A percentile compares a stretch with the other conserved stretches of the same genome.
Evolutionary conservation across 2,888 invertebrate species (phyloP).

Genomic region (Octonoba sinensis): DNA sequence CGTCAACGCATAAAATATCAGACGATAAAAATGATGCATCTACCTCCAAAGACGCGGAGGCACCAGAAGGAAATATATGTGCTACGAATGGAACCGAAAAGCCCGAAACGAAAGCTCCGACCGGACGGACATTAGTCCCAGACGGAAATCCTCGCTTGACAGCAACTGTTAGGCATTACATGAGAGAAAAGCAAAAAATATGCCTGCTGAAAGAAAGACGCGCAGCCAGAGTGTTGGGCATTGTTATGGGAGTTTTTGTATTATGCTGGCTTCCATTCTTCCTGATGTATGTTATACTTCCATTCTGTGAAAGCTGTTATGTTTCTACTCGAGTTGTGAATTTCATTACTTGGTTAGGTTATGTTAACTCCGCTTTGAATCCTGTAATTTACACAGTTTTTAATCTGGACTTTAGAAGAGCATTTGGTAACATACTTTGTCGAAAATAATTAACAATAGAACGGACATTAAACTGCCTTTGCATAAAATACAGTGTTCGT

Average conservation of each 20-base stretch:
- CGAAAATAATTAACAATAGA: constrained; percentile 20
- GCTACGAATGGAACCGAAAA: constrained; percentile 1
- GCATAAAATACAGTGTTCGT: too few species aligned
- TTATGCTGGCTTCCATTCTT: constrained; percentile 99
- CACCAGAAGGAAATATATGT: constrained; percentile 11
- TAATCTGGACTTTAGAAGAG: constrained; percentile 91
- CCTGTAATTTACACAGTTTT: constrained; percentile 96
- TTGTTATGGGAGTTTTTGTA: constrained; percentile 98
- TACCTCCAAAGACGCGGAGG: constrained; percentile 3
- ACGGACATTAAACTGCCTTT: too few species aligned
- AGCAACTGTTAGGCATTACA: constrained; percentile 70
- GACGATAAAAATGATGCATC: constrained; percentile 27
- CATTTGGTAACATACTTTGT: constrained; percentile 75
- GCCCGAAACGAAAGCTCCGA: not conserved
- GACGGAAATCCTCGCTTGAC: constrained; percentile 56
- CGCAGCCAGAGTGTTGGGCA: constrained; percentile 93
- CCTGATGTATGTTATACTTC: constrained; percentile 92
- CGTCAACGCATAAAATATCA: constrained; percentile 35
- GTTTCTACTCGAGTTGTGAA: constrained; percentile 71
- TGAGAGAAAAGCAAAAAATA: constrained; percentile 75
- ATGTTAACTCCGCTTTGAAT: constrained; percentile 90
- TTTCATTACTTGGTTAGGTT: constrained; percentile 94
- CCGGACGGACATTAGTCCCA: constrained; percentile 40
- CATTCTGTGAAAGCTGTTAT: constrained; percentile 75
- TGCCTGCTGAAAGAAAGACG: constrained; percentile 93